Evolutionary conservation across 2,797 vertebrate genomes (phyloP).

Genomic region (Sebastes iracundus): DNA sequence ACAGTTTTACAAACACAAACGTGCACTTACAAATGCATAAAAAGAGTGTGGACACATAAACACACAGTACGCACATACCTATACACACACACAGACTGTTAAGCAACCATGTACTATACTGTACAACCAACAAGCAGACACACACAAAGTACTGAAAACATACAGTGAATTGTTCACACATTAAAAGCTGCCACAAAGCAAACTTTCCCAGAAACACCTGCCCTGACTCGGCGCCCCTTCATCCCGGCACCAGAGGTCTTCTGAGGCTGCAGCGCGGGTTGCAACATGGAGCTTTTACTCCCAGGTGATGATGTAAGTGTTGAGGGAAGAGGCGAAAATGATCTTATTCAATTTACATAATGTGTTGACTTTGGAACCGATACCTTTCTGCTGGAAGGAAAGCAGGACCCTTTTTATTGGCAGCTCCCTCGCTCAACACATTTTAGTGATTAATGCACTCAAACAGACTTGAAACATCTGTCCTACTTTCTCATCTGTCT

Average conservation of each 20-base stretch:
- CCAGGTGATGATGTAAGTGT: constrained; percentile 77
- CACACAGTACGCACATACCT: not conserved
- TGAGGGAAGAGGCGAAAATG: constrained; percentile 69
- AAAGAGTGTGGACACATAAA: not conserved
- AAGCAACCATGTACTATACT: not conserved
- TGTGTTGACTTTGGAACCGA: constrained; percentile 81
- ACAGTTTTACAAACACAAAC: constrained; percentile 3
- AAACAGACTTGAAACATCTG: constrained; percentile 74
- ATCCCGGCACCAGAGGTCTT: constrained; percentile 25
- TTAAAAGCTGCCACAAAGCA: not conserved
- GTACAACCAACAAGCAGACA: not conserved
- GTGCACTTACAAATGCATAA: not conserved
- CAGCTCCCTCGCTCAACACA: constrained; percentile 64
- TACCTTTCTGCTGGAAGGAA: constrained; percentile 61
- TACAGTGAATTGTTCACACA: not conserved
- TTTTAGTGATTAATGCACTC: constrained; percentile 76
- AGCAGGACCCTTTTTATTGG: constrained; percentile 61
- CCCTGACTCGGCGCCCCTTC: constrained; percentile 7
- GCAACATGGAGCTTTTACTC: constrained; percentile 42
- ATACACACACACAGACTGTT: not conserved
- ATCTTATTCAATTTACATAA: constrained; percentile 80
- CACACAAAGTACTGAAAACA: not conserved
- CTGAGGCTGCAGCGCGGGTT: constrained; percentile 41
- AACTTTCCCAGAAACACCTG: constrained; percentile 58
- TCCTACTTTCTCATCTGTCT: constrained; percentile 61